phyloP scores from a whole-genome alignment of 2,888 invertebrate genomes.

The Agriopis leucophaearia region DNA sequence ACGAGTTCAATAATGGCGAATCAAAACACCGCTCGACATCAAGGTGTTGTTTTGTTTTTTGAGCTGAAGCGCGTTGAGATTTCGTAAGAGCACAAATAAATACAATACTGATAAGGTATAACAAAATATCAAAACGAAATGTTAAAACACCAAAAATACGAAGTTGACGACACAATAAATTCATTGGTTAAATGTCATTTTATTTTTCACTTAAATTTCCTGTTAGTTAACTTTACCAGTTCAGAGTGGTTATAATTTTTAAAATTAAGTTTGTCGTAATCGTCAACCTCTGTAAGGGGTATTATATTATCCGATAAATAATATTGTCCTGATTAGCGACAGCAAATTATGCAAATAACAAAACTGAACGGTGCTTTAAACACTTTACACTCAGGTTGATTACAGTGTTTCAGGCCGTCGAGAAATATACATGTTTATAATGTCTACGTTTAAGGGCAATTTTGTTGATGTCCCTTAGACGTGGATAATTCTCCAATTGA shows the following conservation, averaged over 20 bases:
- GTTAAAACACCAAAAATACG: conserved; percentile 33
- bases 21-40: conserved; percentile 16
- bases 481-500: conserved; percentile 28
- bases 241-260: conserved; percentile 41
- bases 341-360: conserved; percentile 63
- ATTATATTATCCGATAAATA: conserved; percentile 35
- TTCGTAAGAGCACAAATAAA: conserved; percentile 41
- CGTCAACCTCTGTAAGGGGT: conserved; percentile 31
- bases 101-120: conserved; percentile 41
- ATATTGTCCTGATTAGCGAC: conserved; percentile 53
- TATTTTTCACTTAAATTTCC: conserved; percentile 35
- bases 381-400: conserved; percentile 58
- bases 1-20: conserved; percentile 21
- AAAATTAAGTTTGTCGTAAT: conserved; percentile 46
- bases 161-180: conserved; percentile 39
- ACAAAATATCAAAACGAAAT: conserved; percentile 39
- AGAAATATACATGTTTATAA: conserved; percentile 44
- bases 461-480: conserved; percentile 25
- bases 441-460: conserved; percentile 30
- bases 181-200: conserved; percentile 40
- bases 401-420: conserved; percentile 49
- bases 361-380: conserved; percentile 58
- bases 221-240: conserved; percentile 23
- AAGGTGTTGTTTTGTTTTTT: conserved; percentile 23
- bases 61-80: conserved; percentile 34